Percentiles rank a stretch among this genome's conserved stretches.
Conservation (phyloP, 2,113 vertebrate species). For the Bos indicus region DNA sequence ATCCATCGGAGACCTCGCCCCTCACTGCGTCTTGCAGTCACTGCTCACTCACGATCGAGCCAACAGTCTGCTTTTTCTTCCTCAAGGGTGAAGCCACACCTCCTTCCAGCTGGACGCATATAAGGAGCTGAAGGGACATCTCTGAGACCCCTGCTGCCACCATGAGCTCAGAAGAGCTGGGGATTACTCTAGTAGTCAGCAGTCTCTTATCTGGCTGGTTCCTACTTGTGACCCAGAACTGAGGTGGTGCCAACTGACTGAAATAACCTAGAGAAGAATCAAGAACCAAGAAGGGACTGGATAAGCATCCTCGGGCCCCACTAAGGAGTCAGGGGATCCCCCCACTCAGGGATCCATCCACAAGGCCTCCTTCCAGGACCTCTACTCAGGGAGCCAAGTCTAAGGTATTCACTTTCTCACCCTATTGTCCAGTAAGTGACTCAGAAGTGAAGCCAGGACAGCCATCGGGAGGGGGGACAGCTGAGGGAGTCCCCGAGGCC, state of each 20-base stretch:
- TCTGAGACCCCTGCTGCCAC: rapidly evolving
- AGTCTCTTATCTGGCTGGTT: background rate
- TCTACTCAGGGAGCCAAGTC: too few relatives aligned
- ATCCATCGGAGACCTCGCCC: rapidly evolving
- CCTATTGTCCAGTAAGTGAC: background rate
- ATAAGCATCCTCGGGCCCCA: rapidly evolving
- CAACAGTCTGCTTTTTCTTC: background rate
- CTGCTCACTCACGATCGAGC: background rate
- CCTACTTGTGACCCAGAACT: rapidly evolving
- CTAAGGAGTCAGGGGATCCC: background rate
- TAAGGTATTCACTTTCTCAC: rapidly evolving
- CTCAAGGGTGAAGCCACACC: background rate
- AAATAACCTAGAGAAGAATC: background rate
- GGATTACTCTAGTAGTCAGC: background rate
- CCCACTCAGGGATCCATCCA: background rate
- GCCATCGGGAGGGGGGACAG: rapidly evolving
- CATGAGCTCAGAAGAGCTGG: rapidly evolving
- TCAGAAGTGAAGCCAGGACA: background rate
- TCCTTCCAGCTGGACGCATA: rapidly evolving
- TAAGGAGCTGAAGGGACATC: background rate
- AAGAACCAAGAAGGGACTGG: background rate
- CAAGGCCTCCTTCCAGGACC: background rate
- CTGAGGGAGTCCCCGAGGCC: rapidly evolving
- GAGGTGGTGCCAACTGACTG: background rate
- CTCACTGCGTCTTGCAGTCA: background rate